Conservation (phyloP, 2,888 invertebrate species). For the Cryptus armator region DNA sequence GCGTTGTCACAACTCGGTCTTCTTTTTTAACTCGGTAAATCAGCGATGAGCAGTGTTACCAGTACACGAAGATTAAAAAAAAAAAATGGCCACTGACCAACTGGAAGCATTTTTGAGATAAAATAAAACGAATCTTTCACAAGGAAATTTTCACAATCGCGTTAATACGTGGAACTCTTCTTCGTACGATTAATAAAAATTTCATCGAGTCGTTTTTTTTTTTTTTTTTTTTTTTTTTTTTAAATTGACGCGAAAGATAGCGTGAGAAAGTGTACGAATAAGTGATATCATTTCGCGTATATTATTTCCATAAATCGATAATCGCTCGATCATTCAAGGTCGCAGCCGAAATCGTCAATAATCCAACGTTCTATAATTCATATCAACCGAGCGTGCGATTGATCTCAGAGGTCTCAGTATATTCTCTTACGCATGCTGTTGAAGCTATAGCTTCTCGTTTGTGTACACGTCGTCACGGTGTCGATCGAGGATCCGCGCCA, state of each 20-base stretch:
- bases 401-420: neutral
- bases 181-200: neutral
- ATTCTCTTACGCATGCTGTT: neutral
- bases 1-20: slow-evolving; percentile 21
- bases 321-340: slow-evolving; percentile 17
- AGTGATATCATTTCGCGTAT: neutral
- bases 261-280: neutral
- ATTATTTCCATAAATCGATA: neutral
- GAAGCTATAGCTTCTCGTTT: neutral
- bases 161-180: slow-evolving; percentile 9
- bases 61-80: neutral
- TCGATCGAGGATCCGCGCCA: slow-evolving; percentile 51
- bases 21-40: neutral
- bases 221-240: slow-evolving; percentile 3
- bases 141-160: slow-evolving; percentile 32
- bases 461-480: neutral
- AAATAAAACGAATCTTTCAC: neutral
- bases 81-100: slow-evolving; percentile 19
- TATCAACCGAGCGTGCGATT: neutral
- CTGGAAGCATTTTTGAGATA: slow-evolving; percentile 35
- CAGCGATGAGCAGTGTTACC: neutral
- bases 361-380: neutral
- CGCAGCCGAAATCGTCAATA: neutral
- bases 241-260: neutral
- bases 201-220: neutral